These are phyloP conservation scores for Thunnus maccoyii DNA, from an alignment of 2,113 vertebrate species.

Conservation along the genomic window DNA sequence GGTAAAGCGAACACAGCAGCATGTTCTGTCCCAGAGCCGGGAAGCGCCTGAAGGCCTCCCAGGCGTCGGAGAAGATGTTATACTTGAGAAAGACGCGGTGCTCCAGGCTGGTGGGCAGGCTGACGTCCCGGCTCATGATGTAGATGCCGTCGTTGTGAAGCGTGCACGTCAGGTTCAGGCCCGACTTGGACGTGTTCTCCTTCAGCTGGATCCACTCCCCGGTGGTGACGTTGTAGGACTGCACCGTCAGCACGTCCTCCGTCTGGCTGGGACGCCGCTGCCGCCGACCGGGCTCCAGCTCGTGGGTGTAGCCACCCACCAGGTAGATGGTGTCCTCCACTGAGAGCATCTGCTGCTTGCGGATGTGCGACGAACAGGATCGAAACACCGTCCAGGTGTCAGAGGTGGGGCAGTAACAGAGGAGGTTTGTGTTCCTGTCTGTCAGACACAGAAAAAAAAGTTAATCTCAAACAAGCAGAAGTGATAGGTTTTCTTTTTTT, in stretches of 20 bases:
- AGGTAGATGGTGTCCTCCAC: slow-evolving; percentile 96
- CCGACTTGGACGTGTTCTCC: slow-evolving; percentile 93
- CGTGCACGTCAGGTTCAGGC: slow-evolving; percentile 94
- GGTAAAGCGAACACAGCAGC: slow-evolving; percentile 94
- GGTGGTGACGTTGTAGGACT: slow-evolving; percentile 91
- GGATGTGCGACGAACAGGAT: slow-evolving; percentile 89
- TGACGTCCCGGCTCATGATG: slow-evolving; percentile 94
- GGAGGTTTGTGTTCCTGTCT: slow-evolving; percentile 93
- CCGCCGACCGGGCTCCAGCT: slow-evolving; percentile 82
- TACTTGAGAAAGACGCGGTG: slow-evolving; percentile 95
- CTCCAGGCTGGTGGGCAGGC: slow-evolving; percentile 90
- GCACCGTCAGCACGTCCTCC: slow-evolving; percentile 92
- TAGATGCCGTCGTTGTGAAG: slow-evolving; percentile 97
- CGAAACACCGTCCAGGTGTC: slow-evolving; percentile 91
- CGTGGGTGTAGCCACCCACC: slow-evolving; percentile 94
- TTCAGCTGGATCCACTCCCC: slow-evolving; percentile 93
- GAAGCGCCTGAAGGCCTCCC: slow-evolving; percentile 92
- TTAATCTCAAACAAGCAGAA: not conserved
- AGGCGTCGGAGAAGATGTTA: slow-evolving; percentile 91
- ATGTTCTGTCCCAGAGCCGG: slow-evolving; percentile 94
- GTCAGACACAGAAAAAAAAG: slow-evolving; percentile 22
- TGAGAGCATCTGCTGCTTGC: slow-evolving; percentile 99
- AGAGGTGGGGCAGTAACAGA: slow-evolving; percentile 91
- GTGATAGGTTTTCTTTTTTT: no score
- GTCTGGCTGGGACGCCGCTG: slow-evolving; percentile 86